Conservation (phyloP, 2,113 vertebrate genomes). For the Girardinichthys multiradiatus region DNA sequence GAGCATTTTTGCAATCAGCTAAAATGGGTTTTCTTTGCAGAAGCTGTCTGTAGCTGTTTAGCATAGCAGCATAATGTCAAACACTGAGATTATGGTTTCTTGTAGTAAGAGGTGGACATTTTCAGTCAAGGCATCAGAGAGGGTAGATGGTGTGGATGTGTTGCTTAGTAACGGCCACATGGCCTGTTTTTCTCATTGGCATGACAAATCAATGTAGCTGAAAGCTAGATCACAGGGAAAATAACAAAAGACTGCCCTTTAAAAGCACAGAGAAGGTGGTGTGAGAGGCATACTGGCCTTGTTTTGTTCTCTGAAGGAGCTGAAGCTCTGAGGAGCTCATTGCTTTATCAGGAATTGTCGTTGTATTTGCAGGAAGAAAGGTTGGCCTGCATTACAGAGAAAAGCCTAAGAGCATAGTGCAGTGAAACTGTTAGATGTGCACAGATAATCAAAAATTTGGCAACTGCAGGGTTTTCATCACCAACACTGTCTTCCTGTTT, state of each 20-base stretch:
- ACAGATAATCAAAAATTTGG: too few relatives aligned
- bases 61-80: neutral
- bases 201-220: slow-evolving; percentile 25
- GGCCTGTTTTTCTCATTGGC: slow-evolving; percentile 31
- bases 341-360: too few relatives aligned
- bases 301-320: neutral
- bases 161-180: slow-evolving; percentile 76
- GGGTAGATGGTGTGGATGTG: slow-evolving; percentile 61
- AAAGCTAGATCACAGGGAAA: slow-evolving; percentile 9
- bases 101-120: neutral
- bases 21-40: too few relatives aligned
- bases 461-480: too few relatives aligned
- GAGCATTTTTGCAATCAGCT: too few relatives aligned
- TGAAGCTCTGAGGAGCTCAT: too few relatives aligned
- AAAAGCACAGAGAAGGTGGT: neutral
- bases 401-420: too few relatives aligned
- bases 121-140: slow-evolving; percentile 34
- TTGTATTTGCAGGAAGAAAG: too few relatives aligned
- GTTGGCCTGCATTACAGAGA: too few relatives aligned
- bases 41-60: neutral
- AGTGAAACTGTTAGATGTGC: too few relatives aligned
- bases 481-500: too few relatives aligned
- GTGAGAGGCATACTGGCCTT: neutral
- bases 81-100: neutral
- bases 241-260: neutral